These are phyloP conservation scores for Drosophila kanapiae DNA, from an alignment of 1,140 invertebrate species.

Conservation along the genomic window DNA sequence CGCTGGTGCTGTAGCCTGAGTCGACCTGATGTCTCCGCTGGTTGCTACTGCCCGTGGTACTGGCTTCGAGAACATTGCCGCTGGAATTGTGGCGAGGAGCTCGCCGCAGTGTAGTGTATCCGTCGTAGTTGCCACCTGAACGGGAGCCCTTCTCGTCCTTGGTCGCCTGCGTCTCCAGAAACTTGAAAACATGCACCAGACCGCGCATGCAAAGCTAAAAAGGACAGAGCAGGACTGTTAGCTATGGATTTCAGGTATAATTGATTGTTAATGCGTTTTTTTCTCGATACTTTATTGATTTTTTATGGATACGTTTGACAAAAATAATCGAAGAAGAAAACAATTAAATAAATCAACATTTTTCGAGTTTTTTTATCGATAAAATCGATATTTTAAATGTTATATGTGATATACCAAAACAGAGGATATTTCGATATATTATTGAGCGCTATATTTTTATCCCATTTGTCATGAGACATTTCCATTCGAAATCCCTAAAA, in stretches of 20 bases:
- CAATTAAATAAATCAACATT: no score
- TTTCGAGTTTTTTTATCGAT: no score
- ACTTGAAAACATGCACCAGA: constrained; percentile 97
- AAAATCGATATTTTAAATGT: no score
- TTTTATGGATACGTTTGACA: no score
- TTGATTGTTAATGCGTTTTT: no score
- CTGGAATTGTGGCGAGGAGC: constrained; percentile 85
- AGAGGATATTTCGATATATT: no score
- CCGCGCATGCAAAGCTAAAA: constrained; percentile 95
- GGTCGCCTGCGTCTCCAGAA: constrained; percentile 94
- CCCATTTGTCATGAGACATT: no score
- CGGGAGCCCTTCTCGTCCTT: constrained; percentile 87
- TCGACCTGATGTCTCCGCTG: constrained; percentile 90
- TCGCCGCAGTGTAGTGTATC: constrained; percentile 78
- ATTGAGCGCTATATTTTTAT: no score
- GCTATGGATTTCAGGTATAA: not conserved
- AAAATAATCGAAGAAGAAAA: no score
- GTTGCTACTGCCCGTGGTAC: constrained; percentile 42
- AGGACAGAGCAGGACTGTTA: not conserved
- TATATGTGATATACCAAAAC: no score
- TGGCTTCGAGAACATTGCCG: constrained; percentile 86
- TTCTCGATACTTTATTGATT: no score
- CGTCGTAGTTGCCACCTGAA: constrained; percentile 81
- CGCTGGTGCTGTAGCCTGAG: constrained; percentile 94
- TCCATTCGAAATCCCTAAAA: no score